These are phyloP conservation scores for Phaethon lepturus DNA, from an alignment of 2,113 vertebrate species.

Conservation along the genomic window DNA sequence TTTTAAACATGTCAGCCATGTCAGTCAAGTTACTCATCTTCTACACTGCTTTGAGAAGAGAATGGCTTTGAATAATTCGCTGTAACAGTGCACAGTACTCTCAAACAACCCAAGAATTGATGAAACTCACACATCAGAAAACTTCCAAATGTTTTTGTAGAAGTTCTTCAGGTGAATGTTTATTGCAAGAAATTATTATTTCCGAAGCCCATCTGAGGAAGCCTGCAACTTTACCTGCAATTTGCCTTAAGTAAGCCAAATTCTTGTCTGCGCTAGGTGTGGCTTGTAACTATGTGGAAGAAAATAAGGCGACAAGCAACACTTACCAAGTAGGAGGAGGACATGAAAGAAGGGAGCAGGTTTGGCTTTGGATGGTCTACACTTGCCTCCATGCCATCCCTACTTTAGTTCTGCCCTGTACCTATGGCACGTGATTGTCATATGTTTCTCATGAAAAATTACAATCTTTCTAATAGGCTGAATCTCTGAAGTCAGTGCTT, in stretches of 20 bases:
- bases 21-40: background rate
- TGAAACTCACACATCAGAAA: background rate
- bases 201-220: background rate
- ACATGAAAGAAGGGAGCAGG: background rate
- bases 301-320: background rate
- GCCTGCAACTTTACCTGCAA: background rate
- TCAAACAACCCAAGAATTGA: background rate
- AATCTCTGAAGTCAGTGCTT: background rate
- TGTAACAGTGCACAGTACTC: background rate
- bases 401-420: background rate
- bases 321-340: background rate
- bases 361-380: background rate
- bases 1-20: background rate
- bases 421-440: background rate
- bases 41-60: background rate
- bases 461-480: background rate
- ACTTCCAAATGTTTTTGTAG: background rate
- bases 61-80: background rate
- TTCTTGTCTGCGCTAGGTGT: background rate
- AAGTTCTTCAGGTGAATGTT: background rate
- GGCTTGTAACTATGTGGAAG: background rate
- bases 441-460: background rate
- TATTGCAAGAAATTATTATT: background rate
- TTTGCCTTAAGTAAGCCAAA: background rate
- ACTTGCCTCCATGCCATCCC: background rate